Conservation (phyloP, 2,113 vertebrate species). For the Oncorhynchus tshawytscha region DNA sequence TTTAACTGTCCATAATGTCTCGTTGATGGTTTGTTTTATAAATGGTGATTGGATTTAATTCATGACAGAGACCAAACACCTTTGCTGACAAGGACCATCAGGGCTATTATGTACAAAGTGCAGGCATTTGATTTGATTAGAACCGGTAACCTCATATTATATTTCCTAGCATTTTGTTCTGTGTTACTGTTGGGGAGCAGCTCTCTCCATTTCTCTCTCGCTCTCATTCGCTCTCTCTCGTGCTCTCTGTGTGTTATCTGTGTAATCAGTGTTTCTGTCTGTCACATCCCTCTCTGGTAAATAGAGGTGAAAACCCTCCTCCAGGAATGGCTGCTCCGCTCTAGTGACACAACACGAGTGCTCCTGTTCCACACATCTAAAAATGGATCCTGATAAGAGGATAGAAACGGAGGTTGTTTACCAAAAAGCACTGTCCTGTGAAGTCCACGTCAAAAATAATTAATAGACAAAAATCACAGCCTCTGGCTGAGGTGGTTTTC, state of each 20-base stretch:
- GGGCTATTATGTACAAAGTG: not conserved
- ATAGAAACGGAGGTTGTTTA: constrained; percentile 38
- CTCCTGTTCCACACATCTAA: constrained; percentile 31
- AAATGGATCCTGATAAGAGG: constrained; percentile 42
- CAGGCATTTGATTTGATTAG: constrained; percentile 7
- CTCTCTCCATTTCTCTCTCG: too few relatives aligned
- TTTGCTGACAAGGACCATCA: constrained; percentile 16
- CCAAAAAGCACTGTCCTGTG: constrained; percentile 20
- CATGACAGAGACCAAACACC: constrained; percentile 23
- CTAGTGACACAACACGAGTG: not conserved
- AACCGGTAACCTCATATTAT: not conserved
- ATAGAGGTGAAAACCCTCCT: not conserved
- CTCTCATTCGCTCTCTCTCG: not conserved
- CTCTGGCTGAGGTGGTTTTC: not conserved
- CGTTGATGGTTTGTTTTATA: constrained; percentile 26
- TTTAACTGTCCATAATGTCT: constrained; percentile 19
- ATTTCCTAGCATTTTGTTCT: not conserved
- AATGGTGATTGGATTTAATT: constrained; percentile 22
- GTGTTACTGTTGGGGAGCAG: too few relatives aligned
- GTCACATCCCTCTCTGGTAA: constrained; percentile 1
- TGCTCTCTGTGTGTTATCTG: not conserved
- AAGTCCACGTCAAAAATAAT: constrained; percentile 26
- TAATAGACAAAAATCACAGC: constrained; percentile 13
- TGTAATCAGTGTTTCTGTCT: not conserved
- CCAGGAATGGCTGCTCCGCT: not conserved